Base-by-base conservation (phyloP, 2,888 invertebrate genomes). In the Tiphia femorata region DNA sequence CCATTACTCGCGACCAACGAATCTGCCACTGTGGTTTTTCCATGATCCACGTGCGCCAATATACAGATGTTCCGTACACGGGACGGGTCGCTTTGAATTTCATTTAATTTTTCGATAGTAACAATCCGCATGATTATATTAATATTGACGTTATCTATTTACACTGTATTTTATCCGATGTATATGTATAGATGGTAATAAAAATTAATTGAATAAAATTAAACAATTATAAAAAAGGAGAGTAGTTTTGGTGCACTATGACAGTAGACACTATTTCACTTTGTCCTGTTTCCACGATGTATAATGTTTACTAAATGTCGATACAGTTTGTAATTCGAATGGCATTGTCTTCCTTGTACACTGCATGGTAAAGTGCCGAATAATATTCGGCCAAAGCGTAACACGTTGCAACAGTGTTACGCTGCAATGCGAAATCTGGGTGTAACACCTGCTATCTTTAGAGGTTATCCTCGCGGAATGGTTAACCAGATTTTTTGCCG, bases 1-100 rank as follows among this genome's bases (percentile, higher is more conserved):
- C 87, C 97, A 88, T 98, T 98, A 75, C 94, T 94, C 37, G 97
- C 96, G 69, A 98, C 91, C 64, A 98, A 85, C 33, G 93, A 92
- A 86, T 98, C 98, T 0, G 97, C 97, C 66, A 98, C 85, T 1
- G 97, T 97, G 0, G 98, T 98, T 85, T 98, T 98, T 0, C 98
- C 98, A 87, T 98, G 98, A 83, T 98, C 98, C 64, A 98, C 98
- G 87, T 98, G 98, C 8, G 98, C 98, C 77, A 98, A 87, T 74
- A 98, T 97, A 82, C 97, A 98, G 75, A 98, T 93, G 85, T 98
- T 98, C 50, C 97, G 87, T 72, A 98, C 91, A 78, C 88, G 87
- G 56, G 86, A 80, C 8, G 91, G 88, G 71, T 88, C 86, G 70
- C 87, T 88, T 85, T 95, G 95, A 59, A 95, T 87, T 70, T 88